A percentile compares a stretch with the other conserved stretches of the same genome.
phyloP scores from a whole-genome alignment of 2,113 vertebrate species.

The Arenaria interpres region DNA sequence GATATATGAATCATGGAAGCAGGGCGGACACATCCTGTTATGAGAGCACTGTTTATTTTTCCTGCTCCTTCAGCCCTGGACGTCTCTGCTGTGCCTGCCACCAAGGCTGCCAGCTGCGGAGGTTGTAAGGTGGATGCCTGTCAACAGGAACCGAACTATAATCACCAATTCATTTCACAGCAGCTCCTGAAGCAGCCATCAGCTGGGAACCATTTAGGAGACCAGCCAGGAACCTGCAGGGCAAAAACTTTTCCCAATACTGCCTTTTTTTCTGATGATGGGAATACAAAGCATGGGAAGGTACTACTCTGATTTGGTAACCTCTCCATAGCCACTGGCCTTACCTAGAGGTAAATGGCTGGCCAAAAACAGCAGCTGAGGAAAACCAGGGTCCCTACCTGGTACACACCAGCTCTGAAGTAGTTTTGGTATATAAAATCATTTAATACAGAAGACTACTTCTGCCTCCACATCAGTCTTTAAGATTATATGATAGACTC shows the following conservation, averaged over 20 bases:
- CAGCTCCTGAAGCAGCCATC: background rate
- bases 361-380: background rate
- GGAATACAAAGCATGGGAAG: background rate
- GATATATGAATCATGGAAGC: conserved; percentile 43
- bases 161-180: background rate
- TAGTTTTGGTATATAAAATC: background rate
- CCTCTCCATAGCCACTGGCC: background rate
- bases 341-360: background rate
- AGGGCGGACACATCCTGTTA: conserved; percentile 15
- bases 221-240: background rate
- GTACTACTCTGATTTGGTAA: background rate
- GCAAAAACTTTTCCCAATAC: background rate
- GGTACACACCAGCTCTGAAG: background rate
- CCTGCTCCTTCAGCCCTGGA: background rate
- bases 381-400: background rate
- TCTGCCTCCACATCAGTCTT: background rate
- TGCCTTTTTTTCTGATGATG: background rate
- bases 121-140: background rate
- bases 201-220: background rate
- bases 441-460: background rate
- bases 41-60: background rate
- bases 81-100: background rate
- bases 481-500: background rate
- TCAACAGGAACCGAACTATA: background rate
- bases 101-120: background rate